phyloP scores from a whole-genome alignment of 2,888 invertebrate genomes.

The Augochlorella aurata region DNA sequence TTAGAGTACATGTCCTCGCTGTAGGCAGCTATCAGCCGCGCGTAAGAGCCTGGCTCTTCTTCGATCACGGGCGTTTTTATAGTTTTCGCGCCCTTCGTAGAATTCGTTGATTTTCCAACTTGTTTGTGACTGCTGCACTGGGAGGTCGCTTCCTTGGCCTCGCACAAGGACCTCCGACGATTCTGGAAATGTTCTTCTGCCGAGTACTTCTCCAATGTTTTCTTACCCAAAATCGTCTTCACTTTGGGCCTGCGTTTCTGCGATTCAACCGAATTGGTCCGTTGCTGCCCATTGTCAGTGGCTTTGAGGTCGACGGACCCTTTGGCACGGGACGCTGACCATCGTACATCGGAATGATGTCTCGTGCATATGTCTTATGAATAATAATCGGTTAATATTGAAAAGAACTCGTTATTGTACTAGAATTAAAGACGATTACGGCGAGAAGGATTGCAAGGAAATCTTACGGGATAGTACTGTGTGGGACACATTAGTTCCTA shows the following conservation, averaged over 20 bases:
- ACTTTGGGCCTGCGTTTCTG: slow-evolving; percentile 14
- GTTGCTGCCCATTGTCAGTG: not conserved
- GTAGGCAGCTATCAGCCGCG: slow-evolving; percentile 57
- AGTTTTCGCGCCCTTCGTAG: not conserved
- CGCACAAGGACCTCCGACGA: not conserved
- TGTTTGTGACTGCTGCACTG: not conserved
- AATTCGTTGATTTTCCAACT: not conserved
- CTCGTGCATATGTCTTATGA: not conserved
- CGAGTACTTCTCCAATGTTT: not conserved
- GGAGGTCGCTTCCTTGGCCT: not conserved
- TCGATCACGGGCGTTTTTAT: not conserved
- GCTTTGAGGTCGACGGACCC: not conserved
- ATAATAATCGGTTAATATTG: not conserved
- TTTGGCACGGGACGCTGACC: not conserved
- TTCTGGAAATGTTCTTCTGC: not conserved
- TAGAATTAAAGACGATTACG: not conserved
- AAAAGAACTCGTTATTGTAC: not conserved
- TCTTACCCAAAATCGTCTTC: slow-evolving; percentile 14
- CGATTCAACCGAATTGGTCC: not conserved
- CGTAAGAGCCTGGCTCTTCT: slow-evolving; percentile 44
- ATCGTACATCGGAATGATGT: not conserved
- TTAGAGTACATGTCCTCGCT: slow-evolving; percentile 28
- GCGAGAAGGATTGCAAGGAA: not conserved
- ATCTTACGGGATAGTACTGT: slow-evolving; percentile 63
- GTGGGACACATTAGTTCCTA: slow-evolving; percentile 61